Percentiles rank a stretch among this genome's conserved stretches.
phyloP scores from a whole-genome alignment of 2,888 invertebrate genomes.

The Pandemis corylana region DNA sequence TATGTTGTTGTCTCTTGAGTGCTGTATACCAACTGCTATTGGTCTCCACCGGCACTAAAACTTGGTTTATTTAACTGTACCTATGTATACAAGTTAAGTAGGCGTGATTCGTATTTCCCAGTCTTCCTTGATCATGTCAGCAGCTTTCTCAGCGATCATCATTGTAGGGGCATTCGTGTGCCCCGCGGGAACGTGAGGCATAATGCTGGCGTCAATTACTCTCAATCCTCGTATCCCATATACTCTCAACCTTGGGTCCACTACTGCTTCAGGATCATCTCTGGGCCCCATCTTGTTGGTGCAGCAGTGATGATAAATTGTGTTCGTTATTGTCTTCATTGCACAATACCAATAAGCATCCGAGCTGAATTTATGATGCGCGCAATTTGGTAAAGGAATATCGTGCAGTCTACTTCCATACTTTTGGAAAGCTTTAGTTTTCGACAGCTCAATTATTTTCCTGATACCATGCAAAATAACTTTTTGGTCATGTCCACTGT shows the following conservation, averaged over 20 bases:
- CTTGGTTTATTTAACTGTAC: slow-evolving; percentile 6
- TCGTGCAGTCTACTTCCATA: slow-evolving; percentile 82
- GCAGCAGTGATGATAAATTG: slow-evolving; percentile 84
- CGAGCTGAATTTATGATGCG: slow-evolving; percentile 77
- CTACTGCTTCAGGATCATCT: slow-evolving; percentile 90
- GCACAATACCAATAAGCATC: slow-evolving; percentile 90
- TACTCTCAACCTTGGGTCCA: slow-evolving; percentile 91
- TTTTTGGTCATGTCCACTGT: slow-evolving; percentile 83
- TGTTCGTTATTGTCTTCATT: slow-evolving; percentile 77
- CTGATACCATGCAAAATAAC: slow-evolving; percentile 78
- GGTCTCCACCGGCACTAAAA: neutral
- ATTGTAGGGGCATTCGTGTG: slow-evolving; percentile 85
- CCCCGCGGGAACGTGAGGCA: slow-evolving; percentile 87
- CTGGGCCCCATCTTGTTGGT: slow-evolving; percentile 83
- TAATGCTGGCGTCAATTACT: slow-evolving; percentile 94
- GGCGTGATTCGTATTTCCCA: slow-evolving; percentile 57
- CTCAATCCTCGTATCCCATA: slow-evolving; percentile 91
- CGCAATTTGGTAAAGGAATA: slow-evolving; percentile 84
- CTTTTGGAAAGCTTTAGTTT: slow-evolving; percentile 80
- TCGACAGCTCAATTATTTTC: slow-evolving; percentile 70
- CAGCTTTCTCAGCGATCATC: slow-evolving; percentile 86
- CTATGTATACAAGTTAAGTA: neutral
- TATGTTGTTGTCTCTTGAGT: neutral
- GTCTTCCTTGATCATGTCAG: slow-evolving; percentile 80
- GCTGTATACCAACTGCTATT: neutral